Evolutionary conservation across 2,797 vertebrate species (phyloP).

Genomic region (Momotus momota): DNA sequence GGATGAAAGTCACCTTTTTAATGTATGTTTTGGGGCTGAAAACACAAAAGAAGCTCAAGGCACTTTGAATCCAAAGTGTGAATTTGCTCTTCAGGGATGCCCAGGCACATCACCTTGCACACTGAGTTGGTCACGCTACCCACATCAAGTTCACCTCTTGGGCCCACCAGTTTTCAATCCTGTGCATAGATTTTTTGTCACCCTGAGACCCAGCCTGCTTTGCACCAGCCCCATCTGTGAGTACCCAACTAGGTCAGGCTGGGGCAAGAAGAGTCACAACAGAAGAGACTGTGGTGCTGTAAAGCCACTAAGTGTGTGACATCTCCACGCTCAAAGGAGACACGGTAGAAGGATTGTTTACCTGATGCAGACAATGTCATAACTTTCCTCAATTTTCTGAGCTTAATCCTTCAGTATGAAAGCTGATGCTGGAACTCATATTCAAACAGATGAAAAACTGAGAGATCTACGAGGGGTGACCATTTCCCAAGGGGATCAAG

Average conservation of each 20-base stretch:
- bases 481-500: neutral
- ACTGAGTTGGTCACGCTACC: rapidly evolving
- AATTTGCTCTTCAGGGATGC: neutral
- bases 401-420: neutral
- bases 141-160: rapidly evolving
- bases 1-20: neutral
- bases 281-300: neutral
- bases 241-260: neutral
- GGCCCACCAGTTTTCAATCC: neutral
- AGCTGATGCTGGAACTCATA: neutral
- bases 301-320: neutral
- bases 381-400: neutral
- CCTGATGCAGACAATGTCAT: neutral
- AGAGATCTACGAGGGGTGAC: neutral
- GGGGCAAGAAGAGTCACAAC: neutral
- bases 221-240: neutral
- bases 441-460: neutral
- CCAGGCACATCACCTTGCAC: rapidly evolving
- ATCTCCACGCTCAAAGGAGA: neutral
- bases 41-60: neutral
- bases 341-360: neutral
- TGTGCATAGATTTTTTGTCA: neutral
- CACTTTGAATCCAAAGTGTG: neutral
- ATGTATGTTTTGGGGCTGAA: neutral
- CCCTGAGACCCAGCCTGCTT: too few species aligned